Evolutionary conservation across 37 sponge, comb jelly and placozoan species (phyloP), one percentile per base, ranked within the genome.

Genomic region (Beroe forskalii): DNA sequence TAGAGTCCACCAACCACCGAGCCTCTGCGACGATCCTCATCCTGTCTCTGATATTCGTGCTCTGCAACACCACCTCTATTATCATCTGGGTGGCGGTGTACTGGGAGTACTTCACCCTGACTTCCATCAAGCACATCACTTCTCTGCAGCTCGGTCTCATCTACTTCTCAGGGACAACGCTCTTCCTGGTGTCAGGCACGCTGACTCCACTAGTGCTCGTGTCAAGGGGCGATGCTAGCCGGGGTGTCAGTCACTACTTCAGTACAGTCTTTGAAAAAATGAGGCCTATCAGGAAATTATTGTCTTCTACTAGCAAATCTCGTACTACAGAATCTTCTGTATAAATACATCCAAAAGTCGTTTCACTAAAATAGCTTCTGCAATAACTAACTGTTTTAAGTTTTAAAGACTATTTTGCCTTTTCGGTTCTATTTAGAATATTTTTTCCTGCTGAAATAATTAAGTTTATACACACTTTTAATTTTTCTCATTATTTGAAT

Each of bases 141-240:
- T 36, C 33, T 19, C 12, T 14, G 12, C 72, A 69, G 17, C 72
- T 69, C 37, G 72, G 33, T 36, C 72, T 69, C 1, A 69, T 69
- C 72, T 69, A 69, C 72, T 69, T 69, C 38, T 69, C 72, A 9
- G 72, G 72, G 0, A 69, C 72, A 20, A 36, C 72, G 19, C 27
- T 69, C 37, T 69, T 69, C 72, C 72, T 32, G 8, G 39, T 69
- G 4, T 27, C 72, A 1, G 28, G 37, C 38, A 35, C 32, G 38
- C 9, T 69, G 38, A 14, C 72, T 6, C 33, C 72, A 32, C 33
- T 69, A 14, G 72, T 69, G 9, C 27, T 69, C 9, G 72, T 69
- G 72, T 9, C 19, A 33, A 1, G 72, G 32, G 72, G 72, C 6
- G 72, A 33, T 12, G 55, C 55, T 48, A 48, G 55, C 12, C 55